A percentile compares a stretch with the other conserved stretches of the same genome.
phyloP scores from a whole-genome alignment of 2,113 vertebrate species.

The Oenanthe melanoleuca region DNA sequence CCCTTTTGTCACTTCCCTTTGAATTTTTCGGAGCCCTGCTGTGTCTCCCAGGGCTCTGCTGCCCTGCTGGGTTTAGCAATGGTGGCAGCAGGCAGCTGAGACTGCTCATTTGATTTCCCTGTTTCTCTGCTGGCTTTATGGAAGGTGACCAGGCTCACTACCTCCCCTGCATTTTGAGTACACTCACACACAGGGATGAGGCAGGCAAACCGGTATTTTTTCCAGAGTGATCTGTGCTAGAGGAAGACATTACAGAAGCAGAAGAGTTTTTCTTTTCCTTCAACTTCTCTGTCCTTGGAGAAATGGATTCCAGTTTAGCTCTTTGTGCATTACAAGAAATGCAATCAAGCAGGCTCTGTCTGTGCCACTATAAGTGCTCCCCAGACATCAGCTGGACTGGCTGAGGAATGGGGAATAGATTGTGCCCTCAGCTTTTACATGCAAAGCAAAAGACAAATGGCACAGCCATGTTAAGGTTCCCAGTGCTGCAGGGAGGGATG shows the following conservation, averaged over 20 bases:
- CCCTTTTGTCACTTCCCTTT: background rate
- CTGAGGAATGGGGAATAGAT: background rate
- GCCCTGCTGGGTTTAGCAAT: slow-evolving; percentile 15
- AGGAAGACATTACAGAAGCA: background rate
- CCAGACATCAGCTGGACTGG: background rate
- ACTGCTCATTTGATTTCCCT: slow-evolving; percentile 40
- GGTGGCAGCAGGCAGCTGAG: slow-evolving; percentile 50
- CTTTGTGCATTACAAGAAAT: slow-evolving; percentile 1
- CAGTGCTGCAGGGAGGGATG: background rate
- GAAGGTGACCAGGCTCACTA: slow-evolving; percentile 2
- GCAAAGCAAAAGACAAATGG: background rate
- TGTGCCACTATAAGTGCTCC: background rate
- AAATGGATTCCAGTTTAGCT: slow-evolving; percentile 31
- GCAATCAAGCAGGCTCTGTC: background rate
- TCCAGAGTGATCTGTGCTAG: background rate
- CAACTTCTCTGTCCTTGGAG: background rate
- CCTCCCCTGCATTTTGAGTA: slow-evolving; percentile 15
- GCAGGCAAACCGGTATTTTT: background rate
- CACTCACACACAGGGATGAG: background rate
- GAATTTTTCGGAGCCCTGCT: background rate
- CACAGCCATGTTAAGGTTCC: background rate
- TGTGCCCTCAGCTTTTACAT: background rate
- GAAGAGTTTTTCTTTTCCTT: background rate
- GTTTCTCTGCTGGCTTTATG: background rate
- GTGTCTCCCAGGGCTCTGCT: slow-evolving; percentile 23